Evolutionary conservation across 2,888 invertebrate species (phyloP).

Genomic region (Tridacna crocea): DNA sequence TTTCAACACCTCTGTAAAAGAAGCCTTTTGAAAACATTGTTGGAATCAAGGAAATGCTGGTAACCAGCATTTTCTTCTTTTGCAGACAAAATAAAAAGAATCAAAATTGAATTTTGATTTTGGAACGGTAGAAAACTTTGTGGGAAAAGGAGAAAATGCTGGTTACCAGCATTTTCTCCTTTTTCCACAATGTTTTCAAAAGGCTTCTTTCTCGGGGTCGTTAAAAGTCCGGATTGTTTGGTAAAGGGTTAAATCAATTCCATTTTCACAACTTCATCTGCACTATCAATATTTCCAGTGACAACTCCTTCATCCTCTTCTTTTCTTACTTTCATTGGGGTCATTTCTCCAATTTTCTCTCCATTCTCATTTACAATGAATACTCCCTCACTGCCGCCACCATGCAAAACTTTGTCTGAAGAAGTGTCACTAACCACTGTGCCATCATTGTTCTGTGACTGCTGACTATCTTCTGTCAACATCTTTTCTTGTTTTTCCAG

Average conservation of each 20-base stretch:
- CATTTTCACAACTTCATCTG: background rate
- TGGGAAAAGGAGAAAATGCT: too few species aligned
- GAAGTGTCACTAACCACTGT: background rate
- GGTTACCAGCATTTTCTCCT: too few species aligned
- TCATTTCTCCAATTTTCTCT: conserved; percentile 19
- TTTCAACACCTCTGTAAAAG: too few species aligned
- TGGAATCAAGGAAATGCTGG: too few species aligned
- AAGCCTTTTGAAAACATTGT: too few species aligned
- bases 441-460: background rate
- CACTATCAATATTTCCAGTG: background rate
- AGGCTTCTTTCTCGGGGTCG: too few species aligned
- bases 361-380: conserved; percentile 4
- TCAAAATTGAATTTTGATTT: too few species aligned
- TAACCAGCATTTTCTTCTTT: too few species aligned
- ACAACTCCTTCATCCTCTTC: background rate
- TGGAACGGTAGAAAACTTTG: too few species aligned
- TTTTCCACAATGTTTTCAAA: too few species aligned
- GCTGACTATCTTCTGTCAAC: background rate
- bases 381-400: background rate
- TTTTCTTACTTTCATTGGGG: background rate
- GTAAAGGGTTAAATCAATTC: background rate
- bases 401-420: background rate
- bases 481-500: conserved; percentile 5
- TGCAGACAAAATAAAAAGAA: too few species aligned
- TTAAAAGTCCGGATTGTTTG: too few species aligned